phyloP scores from a whole-genome alignment of 2,113 vertebrate genomes.

The Guaruba guarouba region DNA sequence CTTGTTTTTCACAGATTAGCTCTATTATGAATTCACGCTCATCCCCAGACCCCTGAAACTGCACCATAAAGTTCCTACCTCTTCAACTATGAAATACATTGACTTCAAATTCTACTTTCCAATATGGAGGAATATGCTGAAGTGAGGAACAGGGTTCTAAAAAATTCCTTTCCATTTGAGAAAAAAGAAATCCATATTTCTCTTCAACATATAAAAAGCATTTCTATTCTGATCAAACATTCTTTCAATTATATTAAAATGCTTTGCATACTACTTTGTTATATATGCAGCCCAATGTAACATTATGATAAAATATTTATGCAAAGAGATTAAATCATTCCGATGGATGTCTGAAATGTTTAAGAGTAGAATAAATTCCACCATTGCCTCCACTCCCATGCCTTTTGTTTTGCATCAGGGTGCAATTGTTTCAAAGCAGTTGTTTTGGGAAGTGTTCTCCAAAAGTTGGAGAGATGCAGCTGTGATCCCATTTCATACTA shows the following conservation, averaged over 20 bases:
- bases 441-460: neutral
- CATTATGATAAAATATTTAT: neutral
- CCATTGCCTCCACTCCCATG: neutral
- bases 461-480: neutral
- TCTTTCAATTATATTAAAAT: neutral
- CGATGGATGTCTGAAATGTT: neutral
- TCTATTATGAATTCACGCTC: neutral
- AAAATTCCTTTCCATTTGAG: neutral
- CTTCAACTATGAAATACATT: neutral
- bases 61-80: neutral
- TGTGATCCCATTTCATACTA: neutral
- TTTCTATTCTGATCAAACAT: neutral
- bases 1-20: neutral
- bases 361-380: neutral
- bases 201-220: neutral
- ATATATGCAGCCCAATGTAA: neutral
- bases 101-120: neutral
- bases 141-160: neutral
- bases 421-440: neutral
- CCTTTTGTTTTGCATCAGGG: neutral
- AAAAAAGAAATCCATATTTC: neutral
- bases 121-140: neutral
- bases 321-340: neutral
- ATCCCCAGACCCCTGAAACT: neutral
- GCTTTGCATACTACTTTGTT: neutral